Base-by-base conservation (phyloP, 1,140 invertebrate genomes). In the Drosophila arawakana region DNA sequence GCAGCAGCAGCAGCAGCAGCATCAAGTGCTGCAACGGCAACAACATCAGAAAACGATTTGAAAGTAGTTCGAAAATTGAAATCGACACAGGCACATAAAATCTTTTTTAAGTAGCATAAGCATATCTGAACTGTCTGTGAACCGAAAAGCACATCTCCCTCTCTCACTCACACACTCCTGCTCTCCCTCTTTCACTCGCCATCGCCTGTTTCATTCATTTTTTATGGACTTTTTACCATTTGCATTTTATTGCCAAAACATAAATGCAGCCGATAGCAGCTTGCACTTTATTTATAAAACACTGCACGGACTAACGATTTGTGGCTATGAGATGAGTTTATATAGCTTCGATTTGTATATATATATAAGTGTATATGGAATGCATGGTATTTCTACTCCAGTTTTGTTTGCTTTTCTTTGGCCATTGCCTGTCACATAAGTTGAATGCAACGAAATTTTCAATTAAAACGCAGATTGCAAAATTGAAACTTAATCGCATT, bases 191-290 rank as follows among this genome's bases (percentile, higher is more conserved):
- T 25, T 63, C 41, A 54, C 37, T 69, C 47, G 3, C 0, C 81
- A 68, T 69, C 47, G 3, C 0, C 81, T 71, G 43, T 69, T 62
- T 79, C 57, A 18, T 37, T 59, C 57, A 59, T 44, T 82, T 84
- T 88, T 80, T 80, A 86, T 86, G 77, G 66, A 59, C 68, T 73
- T 80, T 85, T 80, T 79, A 82, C 73, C 83, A 88, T 86, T 88
- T 82, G 79, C 83, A 82, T 88, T 86, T 86, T 86, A 86, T 86
- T 86, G 83, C 83, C 83, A 86, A 86, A 88, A 88, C 83, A 86
- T 83, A 69, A 88, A 80, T 80, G 83, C 83, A 80, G 72, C 73
- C 76, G 76, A 77, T 71, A 60, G 49, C 73, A 72, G 18, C 65
- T 63, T 34, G 59, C 49, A 60, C 54, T 70, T 78, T 80, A 80